Conservation (phyloP, 2,888 invertebrate genomes). For the Protonemura montana region DNA sequence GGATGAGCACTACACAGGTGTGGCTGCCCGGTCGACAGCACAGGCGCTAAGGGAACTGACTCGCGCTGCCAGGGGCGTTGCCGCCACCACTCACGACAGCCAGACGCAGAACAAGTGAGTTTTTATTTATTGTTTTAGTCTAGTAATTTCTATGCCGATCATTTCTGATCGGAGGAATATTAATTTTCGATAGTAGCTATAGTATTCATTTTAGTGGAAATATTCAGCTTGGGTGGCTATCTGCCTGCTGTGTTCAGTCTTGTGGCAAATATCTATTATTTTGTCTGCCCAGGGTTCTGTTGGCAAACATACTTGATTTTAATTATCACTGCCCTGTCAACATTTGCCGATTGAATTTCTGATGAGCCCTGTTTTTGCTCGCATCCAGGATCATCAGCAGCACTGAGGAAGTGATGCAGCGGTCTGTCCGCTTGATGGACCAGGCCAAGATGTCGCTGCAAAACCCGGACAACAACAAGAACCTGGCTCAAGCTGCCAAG, state of each 20-base stretch:
- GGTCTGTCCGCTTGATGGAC: slow-evolving; percentile 79
- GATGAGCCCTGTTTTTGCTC: background rate
- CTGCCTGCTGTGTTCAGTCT: too few relatives aligned
- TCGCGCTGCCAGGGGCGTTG: slow-evolving; percentile 78
- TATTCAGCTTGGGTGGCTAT: background rate
- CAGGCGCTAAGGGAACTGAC: slow-evolving; percentile 77
- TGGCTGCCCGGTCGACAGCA: slow-evolving; percentile 83
- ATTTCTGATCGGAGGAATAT: too few relatives aligned
- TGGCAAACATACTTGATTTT: too few relatives aligned
- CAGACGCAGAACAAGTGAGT: slow-evolving; percentile 60
- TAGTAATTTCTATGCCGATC: too few relatives aligned
- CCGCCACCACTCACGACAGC: slow-evolving; percentile 71
- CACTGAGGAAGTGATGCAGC: slow-evolving; percentile 81
- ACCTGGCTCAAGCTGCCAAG: slow-evolving; percentile 77
- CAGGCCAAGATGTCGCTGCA: slow-evolving; percentile 81
- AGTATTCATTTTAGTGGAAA: too few relatives aligned
- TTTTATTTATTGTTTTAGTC: too few relatives aligned
- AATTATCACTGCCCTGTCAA: too few relatives aligned
- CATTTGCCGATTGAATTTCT: background rate
- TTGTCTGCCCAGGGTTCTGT: too few relatives aligned
- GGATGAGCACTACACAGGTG: slow-evolving; percentile 81
- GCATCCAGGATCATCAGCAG: slow-evolving; percentile 58
- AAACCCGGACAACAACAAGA: slow-evolving; percentile 64
- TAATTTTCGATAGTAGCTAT: too few relatives aligned
- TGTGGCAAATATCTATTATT: too few relatives aligned